A percentile compares a stretch with the other conserved stretches of the same genome.
phyloP scores from a whole-genome alignment of 2,888 invertebrate genomes.

The Heliconius charithonia region DNA sequence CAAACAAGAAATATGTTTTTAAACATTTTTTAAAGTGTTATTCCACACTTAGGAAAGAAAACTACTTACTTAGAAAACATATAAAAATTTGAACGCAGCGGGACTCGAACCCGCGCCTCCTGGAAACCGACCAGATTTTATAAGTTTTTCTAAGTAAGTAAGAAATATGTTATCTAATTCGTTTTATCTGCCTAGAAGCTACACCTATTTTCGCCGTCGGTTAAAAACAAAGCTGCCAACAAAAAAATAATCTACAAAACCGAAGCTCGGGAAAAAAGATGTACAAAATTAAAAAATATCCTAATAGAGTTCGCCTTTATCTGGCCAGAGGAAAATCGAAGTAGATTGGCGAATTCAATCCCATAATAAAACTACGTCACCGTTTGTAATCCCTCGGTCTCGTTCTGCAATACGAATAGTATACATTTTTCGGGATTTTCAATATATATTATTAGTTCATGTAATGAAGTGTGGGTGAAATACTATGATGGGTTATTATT shows the following conservation, averaged over 20 bases:
- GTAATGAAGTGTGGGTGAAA: slow-evolving; percentile 7
- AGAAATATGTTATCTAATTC: no score
- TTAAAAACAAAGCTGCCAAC: no score
- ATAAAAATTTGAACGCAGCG: no score
- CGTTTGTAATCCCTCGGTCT: slow-evolving; percentile 43
- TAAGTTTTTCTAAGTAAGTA: no score
- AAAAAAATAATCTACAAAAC: not conserved
- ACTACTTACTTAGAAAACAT: no score
- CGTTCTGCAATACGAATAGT: slow-evolving; percentile 9
- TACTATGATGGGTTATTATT: not conserved
- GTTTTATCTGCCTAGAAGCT: no score
- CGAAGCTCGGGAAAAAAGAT: not conserved
- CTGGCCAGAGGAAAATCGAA: slow-evolving; percentile 35
- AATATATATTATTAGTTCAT: slow-evolving; percentile 13
- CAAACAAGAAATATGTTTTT: no score
- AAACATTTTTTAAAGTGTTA: no score
- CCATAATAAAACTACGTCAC: slow-evolving; percentile 44
- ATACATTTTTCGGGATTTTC: slow-evolving; percentile 21
- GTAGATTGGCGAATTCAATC: slow-evolving; percentile 41
- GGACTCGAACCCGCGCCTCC: no score
- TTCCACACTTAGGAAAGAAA: no score
- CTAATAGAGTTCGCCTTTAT: slow-evolving; percentile 30
- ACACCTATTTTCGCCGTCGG: no score
- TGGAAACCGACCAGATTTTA: no score
- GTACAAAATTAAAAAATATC: not conserved